Conservation (phyloP, 2,113 vertebrate species). For the Anarhynchus alexandrinus region DNA sequence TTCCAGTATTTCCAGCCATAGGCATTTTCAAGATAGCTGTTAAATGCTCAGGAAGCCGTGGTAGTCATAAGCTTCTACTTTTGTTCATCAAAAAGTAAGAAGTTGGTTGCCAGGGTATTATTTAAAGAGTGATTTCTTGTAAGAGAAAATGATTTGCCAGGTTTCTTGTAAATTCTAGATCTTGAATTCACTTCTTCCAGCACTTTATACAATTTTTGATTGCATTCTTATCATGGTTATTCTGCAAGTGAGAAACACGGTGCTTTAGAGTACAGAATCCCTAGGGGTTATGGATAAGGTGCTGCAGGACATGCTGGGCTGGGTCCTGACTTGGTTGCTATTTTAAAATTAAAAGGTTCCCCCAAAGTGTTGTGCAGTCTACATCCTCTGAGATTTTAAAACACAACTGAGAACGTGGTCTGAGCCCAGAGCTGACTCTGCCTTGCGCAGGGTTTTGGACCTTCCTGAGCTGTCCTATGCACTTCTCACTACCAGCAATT, state of each 20-base stretch:
- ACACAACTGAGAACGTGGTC: neutral
- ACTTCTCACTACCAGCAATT: neutral
- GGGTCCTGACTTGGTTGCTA: neutral
- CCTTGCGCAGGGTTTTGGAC: neutral
- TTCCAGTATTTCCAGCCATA: neutral
- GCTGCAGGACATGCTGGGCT: neutral
- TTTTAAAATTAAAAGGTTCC: neutral
- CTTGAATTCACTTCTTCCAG: neutral
- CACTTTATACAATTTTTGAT: neutral
- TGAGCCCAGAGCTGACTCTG: neutral
- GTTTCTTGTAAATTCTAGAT: neutral
- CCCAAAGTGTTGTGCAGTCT: neutral
- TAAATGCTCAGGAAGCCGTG: constrained; percentile 22
- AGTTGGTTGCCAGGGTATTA: neutral
- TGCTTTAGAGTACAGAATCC: neutral
- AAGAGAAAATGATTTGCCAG: neutral
- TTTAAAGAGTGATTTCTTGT: neutral
- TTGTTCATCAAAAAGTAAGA: neutral
- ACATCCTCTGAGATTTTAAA: neutral
- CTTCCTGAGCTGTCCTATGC: neutral
- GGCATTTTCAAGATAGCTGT: constrained; percentile 7
- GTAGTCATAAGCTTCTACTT: neutral
- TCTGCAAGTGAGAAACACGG: neutral
- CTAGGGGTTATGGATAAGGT: neutral
- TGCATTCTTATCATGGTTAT: neutral